Percentiles rank a stretch among this genome's conserved stretches.
These are phyloP conservation scores for Agrilus biguttatus DNA, from an alignment of 2,888 invertebrate species.

Conservation along the genomic window DNA sequence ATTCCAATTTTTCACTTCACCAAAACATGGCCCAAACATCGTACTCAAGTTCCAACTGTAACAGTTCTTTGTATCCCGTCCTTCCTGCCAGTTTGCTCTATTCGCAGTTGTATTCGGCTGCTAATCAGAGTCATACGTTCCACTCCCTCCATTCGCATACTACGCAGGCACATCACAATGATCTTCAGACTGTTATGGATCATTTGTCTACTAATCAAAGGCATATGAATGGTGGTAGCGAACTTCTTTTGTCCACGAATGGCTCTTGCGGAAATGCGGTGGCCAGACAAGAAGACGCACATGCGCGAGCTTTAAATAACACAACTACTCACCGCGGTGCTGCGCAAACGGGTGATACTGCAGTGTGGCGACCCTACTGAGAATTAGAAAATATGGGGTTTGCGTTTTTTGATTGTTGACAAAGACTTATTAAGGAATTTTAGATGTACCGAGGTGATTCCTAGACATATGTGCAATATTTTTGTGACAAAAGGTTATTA, in stretches of 20 bases:
- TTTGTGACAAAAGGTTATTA: not conserved
- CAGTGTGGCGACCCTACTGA: constrained; percentile 68
- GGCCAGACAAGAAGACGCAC: constrained; percentile 39
- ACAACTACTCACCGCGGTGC: constrained; percentile 41
- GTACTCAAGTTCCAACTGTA: constrained; percentile 48
- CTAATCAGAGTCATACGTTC: constrained; percentile 60
- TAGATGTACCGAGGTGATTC: not conserved
- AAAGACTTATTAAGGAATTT: not conserved
- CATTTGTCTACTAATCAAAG: constrained; percentile 49
- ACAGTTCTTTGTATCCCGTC: constrained; percentile 62
- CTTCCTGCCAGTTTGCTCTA: constrained; percentile 69
- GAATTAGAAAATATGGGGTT: constrained; percentile 9
- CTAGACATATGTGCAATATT: constrained; percentile 3
- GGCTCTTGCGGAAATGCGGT: constrained; percentile 45
- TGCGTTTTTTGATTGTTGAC: constrained; percentile 10
- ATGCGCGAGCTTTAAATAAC: constrained; percentile 27
- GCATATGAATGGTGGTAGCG: constrained; percentile 33
- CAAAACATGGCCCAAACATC: constrained; percentile 27
- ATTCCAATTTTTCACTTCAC: constrained; percentile 47
- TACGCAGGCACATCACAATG: constrained; percentile 41
- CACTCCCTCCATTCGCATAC: constrained; percentile 53
- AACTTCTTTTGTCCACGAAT: constrained; percentile 38
- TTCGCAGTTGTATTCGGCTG: constrained; percentile 69
- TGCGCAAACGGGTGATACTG: constrained; percentile 47
- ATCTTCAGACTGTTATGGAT: constrained; percentile 63